Evolutionary conservation across 2,888 invertebrate genomes (phyloP).

Genomic region (Cryptus viduatorius): DNA sequence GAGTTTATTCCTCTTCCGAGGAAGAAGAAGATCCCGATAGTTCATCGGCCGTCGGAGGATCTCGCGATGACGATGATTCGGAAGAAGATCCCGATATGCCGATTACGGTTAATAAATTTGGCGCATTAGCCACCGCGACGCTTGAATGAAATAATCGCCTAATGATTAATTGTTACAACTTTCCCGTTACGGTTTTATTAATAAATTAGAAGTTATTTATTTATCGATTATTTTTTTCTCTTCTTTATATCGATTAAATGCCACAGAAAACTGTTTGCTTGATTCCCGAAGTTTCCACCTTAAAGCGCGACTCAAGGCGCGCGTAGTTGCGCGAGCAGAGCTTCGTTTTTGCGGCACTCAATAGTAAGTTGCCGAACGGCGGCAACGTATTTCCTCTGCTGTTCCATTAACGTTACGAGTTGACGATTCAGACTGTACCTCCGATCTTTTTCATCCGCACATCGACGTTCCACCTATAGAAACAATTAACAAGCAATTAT

Average conservation of each 20-base stretch:
- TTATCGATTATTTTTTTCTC: not conserved
- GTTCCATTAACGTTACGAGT: conserved; percentile 88
- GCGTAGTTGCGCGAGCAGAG: conserved; percentile 84
- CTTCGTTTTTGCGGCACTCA: conserved; percentile 91
- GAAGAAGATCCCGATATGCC: conserved; percentile 74
- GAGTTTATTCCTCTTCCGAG: conserved; percentile 74
- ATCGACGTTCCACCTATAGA: conserved; percentile 86
- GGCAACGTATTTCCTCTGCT: conserved; percentile 91
- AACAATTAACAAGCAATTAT: not conserved
- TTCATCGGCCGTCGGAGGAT: conserved; percentile 33
- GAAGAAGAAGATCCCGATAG: conserved; percentile 77
- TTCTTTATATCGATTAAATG: conserved; percentile 32
- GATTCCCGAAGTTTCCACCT: not conserved
- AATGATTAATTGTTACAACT: not conserved
- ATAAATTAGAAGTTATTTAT: conserved; percentile 7
- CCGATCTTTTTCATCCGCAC: conserved; percentile 89
- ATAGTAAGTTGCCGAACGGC: conserved; percentile 92
- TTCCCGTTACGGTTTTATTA: not conserved
- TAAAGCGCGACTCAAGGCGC: conserved; percentile 72
- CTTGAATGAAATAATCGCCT: conserved; percentile 5
- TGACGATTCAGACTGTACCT: conserved; percentile 89
- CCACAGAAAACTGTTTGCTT: conserved; percentile 24
- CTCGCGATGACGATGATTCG: conserved; percentile 56
- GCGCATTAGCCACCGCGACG: conserved; percentile 82
- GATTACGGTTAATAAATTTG: conserved; percentile 85